A percentile compares a stretch with the other conserved stretches of the same genome.
These are phyloP conservation scores for Benthosema pterotum DNA, from an alignment of 2,797 vertebrate genomes.

Conservation along the genomic window DNA sequence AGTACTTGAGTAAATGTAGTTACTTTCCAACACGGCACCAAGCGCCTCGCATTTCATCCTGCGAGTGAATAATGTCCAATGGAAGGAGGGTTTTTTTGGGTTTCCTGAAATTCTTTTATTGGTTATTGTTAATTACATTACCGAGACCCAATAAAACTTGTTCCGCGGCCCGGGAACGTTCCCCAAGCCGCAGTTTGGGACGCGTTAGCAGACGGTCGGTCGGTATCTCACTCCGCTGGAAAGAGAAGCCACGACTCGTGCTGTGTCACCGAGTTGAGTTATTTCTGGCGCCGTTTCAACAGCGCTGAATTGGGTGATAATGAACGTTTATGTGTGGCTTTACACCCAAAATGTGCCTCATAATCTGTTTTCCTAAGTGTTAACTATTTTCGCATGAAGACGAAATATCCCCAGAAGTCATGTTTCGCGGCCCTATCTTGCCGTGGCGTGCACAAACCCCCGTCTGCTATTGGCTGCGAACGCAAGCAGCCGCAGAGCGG, in stretches of 20 bases:
- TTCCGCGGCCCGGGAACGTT: too few species aligned
- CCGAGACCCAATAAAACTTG: too few species aligned
- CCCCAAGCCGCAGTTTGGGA: too few species aligned
- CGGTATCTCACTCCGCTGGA: constrained; percentile 7
- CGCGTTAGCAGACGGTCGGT: too few species aligned
- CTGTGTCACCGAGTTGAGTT: constrained; percentile 9
- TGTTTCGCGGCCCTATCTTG: constrained; percentile 13
- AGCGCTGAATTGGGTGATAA: neutral
- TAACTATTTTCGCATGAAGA: neutral
- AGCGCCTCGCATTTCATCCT: too few species aligned
- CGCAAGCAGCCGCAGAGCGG: constrained; percentile 1
- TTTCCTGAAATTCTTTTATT: neutral
- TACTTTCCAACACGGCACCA: too few species aligned
- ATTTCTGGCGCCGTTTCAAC: constrained; percentile 10
- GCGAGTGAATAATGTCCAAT: constrained; percentile 1
- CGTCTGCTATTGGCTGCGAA: constrained; percentile 1
- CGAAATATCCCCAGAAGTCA: neutral
- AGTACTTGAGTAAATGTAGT: too few species aligned
- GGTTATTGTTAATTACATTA: too few species aligned
- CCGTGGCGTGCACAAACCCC: neutral
- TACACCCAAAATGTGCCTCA: neutral
- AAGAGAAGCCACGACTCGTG: constrained; percentile 21
- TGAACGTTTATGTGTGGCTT: constrained; percentile 5
- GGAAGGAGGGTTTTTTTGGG: neutral
- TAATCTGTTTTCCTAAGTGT: neutral